Evolutionary conservation across 2,113 vertebrate species (phyloP), one percentile per base, ranked within the genome.

Genomic region (Cochlearius cochlearius): DNA sequence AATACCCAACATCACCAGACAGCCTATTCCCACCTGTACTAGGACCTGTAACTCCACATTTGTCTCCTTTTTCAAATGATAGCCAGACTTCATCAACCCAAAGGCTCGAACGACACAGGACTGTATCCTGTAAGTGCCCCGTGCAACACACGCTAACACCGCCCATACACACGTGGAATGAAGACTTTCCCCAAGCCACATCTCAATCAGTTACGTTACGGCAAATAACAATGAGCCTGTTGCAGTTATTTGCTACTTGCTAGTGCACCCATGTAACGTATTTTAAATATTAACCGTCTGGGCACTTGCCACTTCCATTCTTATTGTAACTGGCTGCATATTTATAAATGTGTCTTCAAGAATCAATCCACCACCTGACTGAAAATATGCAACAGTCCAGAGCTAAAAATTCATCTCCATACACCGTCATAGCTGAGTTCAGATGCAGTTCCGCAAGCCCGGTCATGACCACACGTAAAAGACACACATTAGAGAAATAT

Each of bases 271-370:
- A 27, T 11, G 12, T 47, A 88, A 67, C 9, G 9, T 38, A n/a
- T 77, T 90, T 90, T 66, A 91, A 90, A 94, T 52, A 81, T 81
- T 73, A 88, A 73, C 64, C 50, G 85, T 27, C 55, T 86, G 74
- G 43, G 77, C 39, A 43, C 52, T 43, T 68, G 20, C 80, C 47
- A 43, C 63, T 91, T 78, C 81, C 62, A 79, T 34, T 71, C 60
- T 60, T 47, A 60, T 27, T 68, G 59, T 53, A 76, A 39, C 59
- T 4, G 27, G 34, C 62, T 68, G 26, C 22, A 10, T 34, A 74
- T 55, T 39, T 56, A 90, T 45, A 81, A 88, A 69, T 0, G 7
- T 27, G 71, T 55, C 77, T 64, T 19, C 60, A 72, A 62, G 75
- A 88, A 77, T 69, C 85, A 71, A 62, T 53, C 62, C 64, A 49